These are phyloP conservation scores for Ibycter americanus DNA, from an alignment of 2,797 vertebrate species.

Conservation along the genomic window DNA sequence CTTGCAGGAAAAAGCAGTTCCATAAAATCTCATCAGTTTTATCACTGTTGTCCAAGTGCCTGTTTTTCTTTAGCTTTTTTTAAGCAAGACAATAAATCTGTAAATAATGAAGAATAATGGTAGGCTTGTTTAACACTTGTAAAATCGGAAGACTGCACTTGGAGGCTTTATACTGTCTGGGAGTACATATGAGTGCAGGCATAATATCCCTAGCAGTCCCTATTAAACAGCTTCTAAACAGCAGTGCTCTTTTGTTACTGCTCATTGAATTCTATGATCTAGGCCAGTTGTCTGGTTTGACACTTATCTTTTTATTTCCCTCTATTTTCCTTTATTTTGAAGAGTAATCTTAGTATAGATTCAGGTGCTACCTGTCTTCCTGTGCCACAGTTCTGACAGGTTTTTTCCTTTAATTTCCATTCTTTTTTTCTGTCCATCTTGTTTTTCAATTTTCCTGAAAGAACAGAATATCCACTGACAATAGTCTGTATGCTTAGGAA, in stretches of 20 bases:
- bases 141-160: neutral
- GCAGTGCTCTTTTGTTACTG: neutral
- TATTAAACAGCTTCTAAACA: neutral
- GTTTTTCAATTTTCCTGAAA: neutral
- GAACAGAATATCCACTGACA: neutral
- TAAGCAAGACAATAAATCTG: neutral
- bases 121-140: neutral
- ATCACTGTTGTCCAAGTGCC: neutral
- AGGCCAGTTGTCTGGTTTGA: neutral
- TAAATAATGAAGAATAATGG: neutral
- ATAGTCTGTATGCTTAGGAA: neutral
- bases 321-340: neutral
- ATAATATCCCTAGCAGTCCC: neutral
- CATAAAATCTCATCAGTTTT: neutral
- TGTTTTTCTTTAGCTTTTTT: neutral
- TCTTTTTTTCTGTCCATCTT: neutral
- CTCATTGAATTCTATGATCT: neutral
- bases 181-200: neutral
- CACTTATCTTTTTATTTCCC: neutral
- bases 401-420: neutral
- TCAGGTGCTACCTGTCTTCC: neutral
- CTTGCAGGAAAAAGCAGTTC: neutral
- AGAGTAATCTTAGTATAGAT: neutral
- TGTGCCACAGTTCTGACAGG: neutral
- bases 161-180: neutral